These are phyloP conservation scores for Drosophila demipolita DNA, from an alignment of 2,888 invertebrate species.

Conservation along the genomic window DNA sequence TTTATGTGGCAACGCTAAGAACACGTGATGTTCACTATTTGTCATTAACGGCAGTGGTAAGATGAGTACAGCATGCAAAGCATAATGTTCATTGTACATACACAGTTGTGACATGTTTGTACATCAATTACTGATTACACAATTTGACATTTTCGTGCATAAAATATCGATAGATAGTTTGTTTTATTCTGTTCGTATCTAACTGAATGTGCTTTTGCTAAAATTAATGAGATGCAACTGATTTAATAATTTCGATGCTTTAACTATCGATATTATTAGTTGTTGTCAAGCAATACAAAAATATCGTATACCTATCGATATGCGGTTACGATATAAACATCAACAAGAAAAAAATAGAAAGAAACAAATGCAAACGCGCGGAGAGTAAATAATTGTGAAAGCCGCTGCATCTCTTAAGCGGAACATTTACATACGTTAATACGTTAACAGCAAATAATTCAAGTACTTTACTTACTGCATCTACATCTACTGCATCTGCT, in stretches of 20 bases:
- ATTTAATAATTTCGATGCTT: not conserved
- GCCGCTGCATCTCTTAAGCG: constrained; percentile 6
- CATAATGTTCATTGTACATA: not conserved
- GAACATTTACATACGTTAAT: not conserved
- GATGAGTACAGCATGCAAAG: not conserved
- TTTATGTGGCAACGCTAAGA: constrained; percentile 43
- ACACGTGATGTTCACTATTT: constrained; percentile 36
- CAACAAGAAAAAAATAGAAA: constrained; percentile 35
- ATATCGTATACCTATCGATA: constrained; percentile 34
- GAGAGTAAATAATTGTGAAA: constrained; percentile 18
- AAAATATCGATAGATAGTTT: not conserved
- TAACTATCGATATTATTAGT: constrained; percentile 16
- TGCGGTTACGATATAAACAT: constrained; percentile 26
- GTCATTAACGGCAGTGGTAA: constrained; percentile 2
- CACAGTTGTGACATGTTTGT: not conserved
- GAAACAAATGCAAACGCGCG: constrained; percentile 27
- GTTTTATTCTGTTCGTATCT: not conserved
- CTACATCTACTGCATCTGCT: constrained; percentile 16
- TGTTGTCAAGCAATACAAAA: not conserved
- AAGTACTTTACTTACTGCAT: constrained; percentile 12
- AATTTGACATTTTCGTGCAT: not conserved
- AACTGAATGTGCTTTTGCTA: not conserved
- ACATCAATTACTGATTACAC: not conserved
- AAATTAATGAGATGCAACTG: not conserved
- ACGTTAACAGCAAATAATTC: constrained; percentile 5